phyloP scores from a whole-genome alignment of 1,140 invertebrate genomes.

The Helicoverpa armigera region DNA sequence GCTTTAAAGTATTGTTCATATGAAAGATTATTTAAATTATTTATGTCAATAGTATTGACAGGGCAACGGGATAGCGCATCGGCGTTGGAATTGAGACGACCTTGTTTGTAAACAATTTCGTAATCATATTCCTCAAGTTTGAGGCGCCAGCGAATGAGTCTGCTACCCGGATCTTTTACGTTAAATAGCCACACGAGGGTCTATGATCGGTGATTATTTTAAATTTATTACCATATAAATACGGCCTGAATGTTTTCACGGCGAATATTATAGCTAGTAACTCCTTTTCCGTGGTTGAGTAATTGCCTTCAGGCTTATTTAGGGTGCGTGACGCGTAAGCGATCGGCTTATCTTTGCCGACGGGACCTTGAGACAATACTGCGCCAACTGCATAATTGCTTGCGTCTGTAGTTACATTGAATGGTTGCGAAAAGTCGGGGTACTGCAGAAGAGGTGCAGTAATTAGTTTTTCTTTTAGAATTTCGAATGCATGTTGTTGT shows the following conservation, averaged over 20 bases:
- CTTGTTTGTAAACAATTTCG: constrained; percentile 80
- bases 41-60: constrained; percentile 48
- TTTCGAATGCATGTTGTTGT: constrained; percentile 72
- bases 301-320: constrained; percentile 58
- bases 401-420: constrained; percentile 78
- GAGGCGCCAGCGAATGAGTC: constrained; percentile 85
- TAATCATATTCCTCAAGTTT: constrained; percentile 82
- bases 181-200: constrained; percentile 84
- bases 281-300: constrained; percentile 62
- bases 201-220: constrained; percentile 84
- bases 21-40: constrained; percentile 50
- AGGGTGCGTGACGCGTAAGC: constrained; percentile 67
- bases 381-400: constrained; percentile 68
- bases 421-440: constrained; percentile 70
- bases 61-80: constrained; percentile 73
- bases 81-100: constrained; percentile 72
- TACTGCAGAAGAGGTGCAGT: constrained; percentile 76
- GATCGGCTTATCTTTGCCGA: constrained; percentile 66
- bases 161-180: constrained; percentile 79
- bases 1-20: constrained; percentile 58
- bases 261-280: constrained; percentile 74
- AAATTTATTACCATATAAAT: constrained; percentile 82
- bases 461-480: constrained; percentile 71
- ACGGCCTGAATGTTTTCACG: constrained; percentile 84
- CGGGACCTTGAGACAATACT: constrained; percentile 66